Base-by-base conservation (phyloP, 2,888 invertebrate genomes). In the Hartigia nigra region DNA sequence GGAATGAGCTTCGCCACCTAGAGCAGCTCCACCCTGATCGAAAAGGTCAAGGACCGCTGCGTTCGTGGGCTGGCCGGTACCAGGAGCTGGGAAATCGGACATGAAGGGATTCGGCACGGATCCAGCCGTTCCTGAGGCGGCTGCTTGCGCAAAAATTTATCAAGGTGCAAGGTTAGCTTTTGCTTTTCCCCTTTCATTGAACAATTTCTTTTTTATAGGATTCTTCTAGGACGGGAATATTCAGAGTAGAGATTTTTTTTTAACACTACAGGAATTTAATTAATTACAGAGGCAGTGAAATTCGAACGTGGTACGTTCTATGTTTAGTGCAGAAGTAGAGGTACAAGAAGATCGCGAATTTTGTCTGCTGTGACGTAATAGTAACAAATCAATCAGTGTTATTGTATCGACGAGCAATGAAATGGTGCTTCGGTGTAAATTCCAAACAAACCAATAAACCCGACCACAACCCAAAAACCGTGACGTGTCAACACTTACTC, bases 51-150 rank as follows among this genome's bases (percentile, higher is more conserved):
- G 83, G 77, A 80, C 84, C 80, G 84, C 85, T 77, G 84, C 84
- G 83, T 80, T 80, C 80, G 79, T 74, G 76, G 84, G 70, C 79
- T 87, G 86, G 80, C 84, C 80, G 82, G 85, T 83, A 78, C 84
- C 82, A 81, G 87, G 83, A 92, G 92, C 83, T 89, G 92, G 85
- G 91, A 91, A 86, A 92, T 94, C 94, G 90, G 94, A 94, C 93
- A 94, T 94, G 92, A 95, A 95, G 81, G 95, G 95, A 92, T 95
- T 95, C 86, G 94, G 93, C 88, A 90, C 87, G 86, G 89, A 88
- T 84, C 91, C 91, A 85, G 90, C 88, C 86, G 90, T 87, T 92
- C 93, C 93, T 90, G 89, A 87, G 90, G 93, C 93, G 92, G 94
- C 92, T 92, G 92, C 92, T 92, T 93, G 92, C 92, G 90, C 91